Evolutionary conservation across 2,888 invertebrate genomes (phyloP), one percentile per base, ranked within the genome.

Genomic region (Pachydiplax longipennis): DNA sequence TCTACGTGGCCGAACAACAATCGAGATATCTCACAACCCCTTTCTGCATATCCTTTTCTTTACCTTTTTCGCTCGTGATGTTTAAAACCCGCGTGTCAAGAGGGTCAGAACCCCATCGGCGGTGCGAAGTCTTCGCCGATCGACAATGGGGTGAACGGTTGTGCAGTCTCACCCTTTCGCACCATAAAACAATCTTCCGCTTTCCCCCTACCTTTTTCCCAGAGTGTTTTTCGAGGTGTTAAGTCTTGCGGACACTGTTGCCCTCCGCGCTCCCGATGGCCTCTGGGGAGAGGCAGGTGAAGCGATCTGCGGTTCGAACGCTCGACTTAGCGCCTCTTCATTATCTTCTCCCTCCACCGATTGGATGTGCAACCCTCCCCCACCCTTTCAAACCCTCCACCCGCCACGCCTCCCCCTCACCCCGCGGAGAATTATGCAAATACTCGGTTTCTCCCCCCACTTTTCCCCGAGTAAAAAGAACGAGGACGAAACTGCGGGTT

Each of bases 371-470:
- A 25, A 25, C 25, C 73, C 73, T 25, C 31, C 31, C 73, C 31
- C 73, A 73, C 73, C 8, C 73, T 25, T 65, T 5, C 37, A 37
- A 37, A 37, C 37, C 65, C 65, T 65, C 65, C 65, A 65, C 73
- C 73, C 73, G 73, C 87, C 87, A 87, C 87, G 87, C 87, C 87
- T 61, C 37, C 87, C n/a, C 61, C 37, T 61, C 61, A 18, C 35
- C 87, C 37, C 65, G 61, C 61, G 37, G 87, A 87, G 87, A 87
- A 87, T 40, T 87, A 87, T 87, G 87, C 87, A 87, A 87, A 87
- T 87, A 87, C 12, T 73, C 4, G 73, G 25, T 73, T 73, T 73
- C 31, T 65, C 53, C 53, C n/a, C 53, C 53, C 53, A 15, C 15
- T 18, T 53, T 53, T 53, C 18, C 18, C 53, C 53, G 53, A 53